phyloP scores from a whole-genome alignment of 2,113 vertebrate species.

The Aptenodytes patagonicus region DNA sequence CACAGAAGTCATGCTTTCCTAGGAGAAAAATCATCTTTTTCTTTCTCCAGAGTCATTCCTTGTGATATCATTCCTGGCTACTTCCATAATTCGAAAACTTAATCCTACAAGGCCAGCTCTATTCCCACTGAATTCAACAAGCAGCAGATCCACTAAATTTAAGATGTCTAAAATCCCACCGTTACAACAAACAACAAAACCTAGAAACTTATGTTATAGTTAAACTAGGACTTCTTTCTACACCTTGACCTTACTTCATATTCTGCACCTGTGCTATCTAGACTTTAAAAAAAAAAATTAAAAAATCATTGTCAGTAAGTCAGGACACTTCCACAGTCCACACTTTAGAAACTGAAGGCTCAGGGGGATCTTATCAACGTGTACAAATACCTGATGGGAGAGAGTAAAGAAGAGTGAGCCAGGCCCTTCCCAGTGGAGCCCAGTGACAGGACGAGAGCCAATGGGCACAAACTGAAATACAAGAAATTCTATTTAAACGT shows the following conservation, averaged over 20 bases:
- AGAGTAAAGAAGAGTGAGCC: neutral
- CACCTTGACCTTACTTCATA: neutral
- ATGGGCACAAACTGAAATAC: neutral
- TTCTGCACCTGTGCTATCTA: neutral
- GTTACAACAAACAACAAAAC: neutral
- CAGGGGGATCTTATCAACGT: neutral
- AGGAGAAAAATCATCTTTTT: neutral
- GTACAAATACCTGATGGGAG: neutral
- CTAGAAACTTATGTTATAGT: neutral
- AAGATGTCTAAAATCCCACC: neutral
- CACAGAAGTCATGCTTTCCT: neutral
- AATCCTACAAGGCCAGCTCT: neutral
- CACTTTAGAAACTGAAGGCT: neutral
- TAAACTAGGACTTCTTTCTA: neutral
- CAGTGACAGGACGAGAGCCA: neutral
- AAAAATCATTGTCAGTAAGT: neutral
- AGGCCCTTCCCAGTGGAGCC: neutral
- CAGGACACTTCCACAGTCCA: neutral
- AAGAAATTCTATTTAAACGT: neutral
- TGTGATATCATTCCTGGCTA: neutral
- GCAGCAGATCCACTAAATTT: neutral
- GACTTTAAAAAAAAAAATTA: neutral
- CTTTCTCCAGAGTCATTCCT: neutral
- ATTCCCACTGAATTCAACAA: neutral
- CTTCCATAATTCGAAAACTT: neutral